A percentile compares a stretch with the other conserved stretches of the same genome.
phyloP scores from a whole-genome alignment of 2,797 vertebrate genomes.

The Acrocephalus scirpaceus region DNA sequence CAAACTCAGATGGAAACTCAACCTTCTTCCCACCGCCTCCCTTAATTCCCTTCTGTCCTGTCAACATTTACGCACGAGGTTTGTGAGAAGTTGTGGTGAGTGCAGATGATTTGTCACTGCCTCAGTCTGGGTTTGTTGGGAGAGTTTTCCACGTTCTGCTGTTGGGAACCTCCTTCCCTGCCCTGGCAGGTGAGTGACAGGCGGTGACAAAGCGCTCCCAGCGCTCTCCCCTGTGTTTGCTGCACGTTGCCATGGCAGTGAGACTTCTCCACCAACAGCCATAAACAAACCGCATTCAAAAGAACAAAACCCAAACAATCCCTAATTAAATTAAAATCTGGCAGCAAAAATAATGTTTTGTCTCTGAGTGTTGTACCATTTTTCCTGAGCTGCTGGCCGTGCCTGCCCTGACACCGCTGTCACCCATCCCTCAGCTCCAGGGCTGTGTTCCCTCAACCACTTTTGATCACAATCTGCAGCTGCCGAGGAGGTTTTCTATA shows the following conservation, averaged over 20 bases:
- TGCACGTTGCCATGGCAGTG: constrained; percentile 73
- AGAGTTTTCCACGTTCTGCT: neutral
- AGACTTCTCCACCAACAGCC: constrained; percentile 72
- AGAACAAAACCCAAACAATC: constrained; percentile 59
- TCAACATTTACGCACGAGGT: neutral
- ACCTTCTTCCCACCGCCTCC: neutral
- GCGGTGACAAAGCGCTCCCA: neutral
- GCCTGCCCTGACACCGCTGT: neutral
- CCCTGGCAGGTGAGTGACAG: constrained; percentile 35
- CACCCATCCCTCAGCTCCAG: neutral
- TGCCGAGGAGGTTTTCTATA: neutral
- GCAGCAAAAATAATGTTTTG: constrained; percentile 53
- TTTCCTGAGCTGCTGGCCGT: neutral
- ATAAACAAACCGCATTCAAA: constrained; percentile 64
- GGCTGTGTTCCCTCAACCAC: neutral
- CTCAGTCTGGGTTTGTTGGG: neutral
- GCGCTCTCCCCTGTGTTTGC: neutral
- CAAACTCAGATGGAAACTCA: constrained; percentile 2
- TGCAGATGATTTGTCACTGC: neutral
- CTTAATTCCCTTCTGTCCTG: neutral
- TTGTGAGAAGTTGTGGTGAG: constrained; percentile 16
- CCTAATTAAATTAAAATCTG: constrained; percentile 70
- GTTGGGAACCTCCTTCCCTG: neutral
- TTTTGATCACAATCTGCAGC: neutral
- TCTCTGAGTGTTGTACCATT: neutral